Percentiles rank a stretch among this genome's conserved stretches.
phyloP scores from a whole-genome alignment of 2,113 vertebrate genomes.

The Scomber colias region DNA sequence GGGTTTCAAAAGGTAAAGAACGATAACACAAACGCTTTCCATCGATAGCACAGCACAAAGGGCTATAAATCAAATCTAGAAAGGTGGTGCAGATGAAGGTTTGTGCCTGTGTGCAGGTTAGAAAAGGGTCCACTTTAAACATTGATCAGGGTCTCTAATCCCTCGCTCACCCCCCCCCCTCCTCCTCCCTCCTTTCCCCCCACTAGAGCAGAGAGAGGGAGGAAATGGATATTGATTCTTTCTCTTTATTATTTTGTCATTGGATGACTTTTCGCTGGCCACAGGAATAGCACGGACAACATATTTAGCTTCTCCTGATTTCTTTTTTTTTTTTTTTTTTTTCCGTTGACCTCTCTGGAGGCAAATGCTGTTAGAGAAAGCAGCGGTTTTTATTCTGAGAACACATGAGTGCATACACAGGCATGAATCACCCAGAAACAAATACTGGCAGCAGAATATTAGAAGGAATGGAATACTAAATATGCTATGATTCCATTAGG shows the following conservation, averaged over 20 bases:
- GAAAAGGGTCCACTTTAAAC: slow-evolving; percentile 61
- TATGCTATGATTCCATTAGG: slow-evolving; percentile 23
- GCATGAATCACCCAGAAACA: slow-evolving; percentile 28
- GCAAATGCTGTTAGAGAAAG: slow-evolving; percentile 18
- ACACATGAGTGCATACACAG: background rate
- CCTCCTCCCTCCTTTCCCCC: slow-evolving; percentile 48
- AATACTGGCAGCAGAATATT: slow-evolving; percentile 2
- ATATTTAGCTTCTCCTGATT: slow-evolving; percentile 41
- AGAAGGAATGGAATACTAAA: slow-evolving; percentile 34
- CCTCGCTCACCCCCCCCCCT: slow-evolving; percentile 45
- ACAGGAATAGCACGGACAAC: slow-evolving; percentile 58
- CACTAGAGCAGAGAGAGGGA: slow-evolving; percentile 65
- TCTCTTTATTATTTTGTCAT: slow-evolving; percentile 82
- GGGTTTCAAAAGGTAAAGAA: background rate
- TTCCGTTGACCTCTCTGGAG: slow-evolving; percentile 27
- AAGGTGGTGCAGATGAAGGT: background rate
- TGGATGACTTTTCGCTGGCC: slow-evolving; percentile 72
- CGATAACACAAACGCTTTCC: slow-evolving; percentile 5
- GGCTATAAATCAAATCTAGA: slow-evolving; percentile 44
- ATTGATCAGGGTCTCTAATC: slow-evolving; percentile 77
- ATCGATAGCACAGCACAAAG: background rate
- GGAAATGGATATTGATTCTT: slow-evolving; percentile 82
- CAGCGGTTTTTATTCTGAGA: background rate
- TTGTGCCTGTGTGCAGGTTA: slow-evolving; percentile 28
- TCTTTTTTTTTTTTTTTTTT: slow-evolving; percentile 18